phyloP scores from a whole-genome alignment of 2,797 vertebrate genomes.

The Odontamblyopus lacepedii region DNA sequence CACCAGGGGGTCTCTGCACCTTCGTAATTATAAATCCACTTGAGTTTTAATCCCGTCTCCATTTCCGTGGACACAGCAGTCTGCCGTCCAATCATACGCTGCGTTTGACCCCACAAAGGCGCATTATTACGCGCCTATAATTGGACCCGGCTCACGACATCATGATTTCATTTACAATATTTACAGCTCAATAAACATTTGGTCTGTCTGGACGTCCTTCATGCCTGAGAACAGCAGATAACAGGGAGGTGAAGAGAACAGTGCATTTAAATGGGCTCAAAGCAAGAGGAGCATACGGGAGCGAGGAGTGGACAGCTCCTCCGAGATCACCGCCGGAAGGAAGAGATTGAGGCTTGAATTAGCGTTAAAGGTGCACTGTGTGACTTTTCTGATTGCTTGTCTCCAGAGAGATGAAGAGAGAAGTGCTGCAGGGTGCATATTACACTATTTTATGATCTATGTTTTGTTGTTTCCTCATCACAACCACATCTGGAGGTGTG shows the following conservation, averaged over 20 bases:
- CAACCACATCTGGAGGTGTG: no score
- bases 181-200: conserved; percentile 81
- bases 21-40: neutral
- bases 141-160: conserved; percentile 69
- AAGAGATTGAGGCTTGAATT: conserved; percentile 67
- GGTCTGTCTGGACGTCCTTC: conserved; percentile 68
- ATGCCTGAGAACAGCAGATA: conserved; percentile 72
- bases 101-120: conserved; percentile 71
- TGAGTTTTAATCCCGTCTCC: conserved; percentile 19
- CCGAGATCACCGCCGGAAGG: conserved; percentile 51
- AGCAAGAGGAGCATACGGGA: conserved; percentile 66
- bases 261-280: conserved; percentile 73
- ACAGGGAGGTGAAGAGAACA: conserved; percentile 70
- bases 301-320: conserved; percentile 52
- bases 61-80: conserved; percentile 16
- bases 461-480: no score
- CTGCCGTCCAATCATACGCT: conserved; percentile 51
- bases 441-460: no score
- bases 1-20: neutral
- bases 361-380: conserved; percentile 12
- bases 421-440: conserved; percentile 16
- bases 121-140: conserved; percentile 75
- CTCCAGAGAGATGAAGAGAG: neutral
- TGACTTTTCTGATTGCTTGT: no score
- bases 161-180: conserved; percentile 76